A percentile compares a stretch with the other conserved stretches of the same genome.
Conservation (phyloP, 2,113 vertebrate genomes). For the Isurus oxyrinchus region DNA sequence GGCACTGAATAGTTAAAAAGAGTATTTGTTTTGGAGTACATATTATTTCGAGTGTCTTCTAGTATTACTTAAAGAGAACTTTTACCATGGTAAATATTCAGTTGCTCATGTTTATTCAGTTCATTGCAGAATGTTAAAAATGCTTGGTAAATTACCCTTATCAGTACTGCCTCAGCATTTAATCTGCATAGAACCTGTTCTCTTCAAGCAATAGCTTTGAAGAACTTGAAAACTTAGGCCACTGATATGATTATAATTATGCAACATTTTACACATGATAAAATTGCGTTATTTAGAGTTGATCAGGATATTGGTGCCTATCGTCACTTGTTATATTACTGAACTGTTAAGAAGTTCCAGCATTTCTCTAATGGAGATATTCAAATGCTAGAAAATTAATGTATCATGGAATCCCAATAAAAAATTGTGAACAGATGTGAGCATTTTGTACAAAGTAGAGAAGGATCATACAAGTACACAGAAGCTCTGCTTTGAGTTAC, state of each 20-base stretch:
- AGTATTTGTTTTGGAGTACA: background rate
- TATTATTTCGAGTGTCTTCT: background rate
- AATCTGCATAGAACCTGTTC: background rate
- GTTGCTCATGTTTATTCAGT: background rate
- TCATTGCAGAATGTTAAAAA: background rate
- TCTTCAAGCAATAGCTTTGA: background rate
- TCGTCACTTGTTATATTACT: background rate
- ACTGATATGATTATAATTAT: background rate
- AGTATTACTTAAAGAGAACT: background rate
- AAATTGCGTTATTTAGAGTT: background rate
- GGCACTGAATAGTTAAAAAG: background rate
- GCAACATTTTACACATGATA: background rate
- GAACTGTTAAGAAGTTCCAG: background rate
- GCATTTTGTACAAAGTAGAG: background rate
- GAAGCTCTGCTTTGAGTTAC: background rate
- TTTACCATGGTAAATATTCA: background rate
- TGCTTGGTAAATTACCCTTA: background rate
- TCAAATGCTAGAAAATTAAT: background rate
- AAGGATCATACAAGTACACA: background rate
- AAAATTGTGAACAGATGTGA: background rate
- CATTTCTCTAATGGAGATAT: background rate
- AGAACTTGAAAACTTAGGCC: background rate
- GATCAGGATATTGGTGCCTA: background rate
- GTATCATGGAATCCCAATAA: background rate
- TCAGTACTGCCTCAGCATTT: background rate